These are phyloP conservation scores for Eremophila alpestris DNA, from an alignment of 2,797 vertebrate species.

Conservation along the genomic window DNA sequence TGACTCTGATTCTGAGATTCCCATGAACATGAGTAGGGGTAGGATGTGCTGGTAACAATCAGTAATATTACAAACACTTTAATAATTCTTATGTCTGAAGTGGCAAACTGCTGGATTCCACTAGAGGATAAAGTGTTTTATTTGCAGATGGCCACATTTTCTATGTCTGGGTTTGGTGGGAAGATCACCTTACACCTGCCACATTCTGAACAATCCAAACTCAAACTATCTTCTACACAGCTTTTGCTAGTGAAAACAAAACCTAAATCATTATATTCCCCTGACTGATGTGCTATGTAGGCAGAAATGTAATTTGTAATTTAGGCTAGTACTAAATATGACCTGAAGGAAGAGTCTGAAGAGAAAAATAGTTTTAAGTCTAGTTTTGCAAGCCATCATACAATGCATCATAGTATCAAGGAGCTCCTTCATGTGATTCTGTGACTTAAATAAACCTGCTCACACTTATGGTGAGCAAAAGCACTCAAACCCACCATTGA, in stretches of 20 bases:
- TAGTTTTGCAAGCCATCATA: not conserved
- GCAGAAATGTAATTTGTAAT: not conserved
- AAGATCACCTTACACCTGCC: not conserved
- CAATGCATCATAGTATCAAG: not conserved
- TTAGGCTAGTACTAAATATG: not conserved
- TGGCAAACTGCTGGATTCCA: not conserved
- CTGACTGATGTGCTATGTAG: not conserved
- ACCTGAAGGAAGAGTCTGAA: not conserved
- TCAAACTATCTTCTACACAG: not conserved
- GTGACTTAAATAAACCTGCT: not conserved
- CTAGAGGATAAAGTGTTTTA: not conserved
- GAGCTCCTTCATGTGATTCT: not conserved
- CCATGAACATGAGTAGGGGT: accelerated
- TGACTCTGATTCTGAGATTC: not conserved
- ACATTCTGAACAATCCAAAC: not conserved
- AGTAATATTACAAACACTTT: not conserved
- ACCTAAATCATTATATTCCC: not conserved
- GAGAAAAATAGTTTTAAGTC: not conserved
- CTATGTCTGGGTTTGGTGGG: not conserved
- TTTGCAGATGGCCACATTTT: not conserved
- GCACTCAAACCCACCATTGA: not conserved
- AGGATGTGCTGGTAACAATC: not conserved
- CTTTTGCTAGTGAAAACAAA: not conserved
- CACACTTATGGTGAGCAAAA: not conserved
- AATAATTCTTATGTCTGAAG: not conserved